phyloP scores from a whole-genome alignment of 1,140 invertebrate species.

The Drosophila persimilis region DNA sequence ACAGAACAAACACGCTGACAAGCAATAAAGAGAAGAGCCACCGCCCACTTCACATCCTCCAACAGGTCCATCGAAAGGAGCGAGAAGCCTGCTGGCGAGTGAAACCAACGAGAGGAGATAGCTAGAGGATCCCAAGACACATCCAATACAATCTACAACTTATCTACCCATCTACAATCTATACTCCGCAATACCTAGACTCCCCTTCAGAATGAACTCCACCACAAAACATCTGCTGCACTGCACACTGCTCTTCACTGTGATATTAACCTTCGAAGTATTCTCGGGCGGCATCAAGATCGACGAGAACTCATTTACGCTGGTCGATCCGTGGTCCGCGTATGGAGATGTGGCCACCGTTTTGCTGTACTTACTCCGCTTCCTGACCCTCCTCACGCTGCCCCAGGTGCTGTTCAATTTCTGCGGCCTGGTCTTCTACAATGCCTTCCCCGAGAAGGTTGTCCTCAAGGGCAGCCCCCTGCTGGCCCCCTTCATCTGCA shows the following conservation, averaged over 20 bases:
- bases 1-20: neutral
- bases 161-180: too few species aligned
- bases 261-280: conserved; percentile 91
- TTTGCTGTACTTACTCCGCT: conserved; percentile 90
- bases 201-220: conserved; percentile 83
- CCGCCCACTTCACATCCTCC: neutral
- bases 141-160: too few species aligned
- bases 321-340: conserved; percentile 90
- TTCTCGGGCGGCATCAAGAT: conserved; percentile 91
- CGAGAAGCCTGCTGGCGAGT: too few species aligned
- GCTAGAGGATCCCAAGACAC: too few species aligned
- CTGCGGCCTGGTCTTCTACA: conserved; percentile 94
- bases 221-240: conserved; percentile 90
- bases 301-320: conserved; percentile 85
- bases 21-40: neutral
- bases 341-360: conserved; percentile 90
- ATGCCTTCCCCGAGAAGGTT: conserved; percentile 97
- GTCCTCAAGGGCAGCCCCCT: conserved; percentile 94
- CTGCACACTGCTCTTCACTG: conserved; percentile 88
- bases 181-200: too few species aligned
- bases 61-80: too few species aligned
- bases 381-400: conserved; percentile 93
- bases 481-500: conserved; percentile 97
- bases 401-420: conserved; percentile 97
- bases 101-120: conserved; percentile 3